Percentiles rank a stretch among this genome's conserved stretches.
Evolutionary conservation across 2,113 vertebrate genomes (phyloP).

Genomic region (Serinus canaria): DNA sequence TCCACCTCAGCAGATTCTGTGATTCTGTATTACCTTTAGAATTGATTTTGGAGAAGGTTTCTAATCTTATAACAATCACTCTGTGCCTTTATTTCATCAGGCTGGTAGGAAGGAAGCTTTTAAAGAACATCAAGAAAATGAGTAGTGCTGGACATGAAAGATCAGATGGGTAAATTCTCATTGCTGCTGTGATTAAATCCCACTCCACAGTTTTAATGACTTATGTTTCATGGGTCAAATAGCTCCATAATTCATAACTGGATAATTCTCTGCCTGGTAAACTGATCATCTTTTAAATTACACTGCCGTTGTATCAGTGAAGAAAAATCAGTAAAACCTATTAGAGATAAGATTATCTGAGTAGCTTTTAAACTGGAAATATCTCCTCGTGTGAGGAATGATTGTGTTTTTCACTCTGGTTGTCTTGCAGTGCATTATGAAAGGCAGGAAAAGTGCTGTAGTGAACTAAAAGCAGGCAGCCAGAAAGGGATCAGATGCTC

Average conservation of each 20-base stretch:
- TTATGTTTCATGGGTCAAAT: constrained; percentile 4
- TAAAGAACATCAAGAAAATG: constrained; percentile 20
- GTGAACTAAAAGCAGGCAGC: background rate
- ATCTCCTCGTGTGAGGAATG: background rate
- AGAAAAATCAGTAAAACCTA: constrained; percentile 5
- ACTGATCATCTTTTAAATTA: constrained; percentile 12
- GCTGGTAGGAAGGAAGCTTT: background rate
- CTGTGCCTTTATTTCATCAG: background rate
- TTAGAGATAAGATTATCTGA: constrained; percentile 5
- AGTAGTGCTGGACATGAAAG: background rate
- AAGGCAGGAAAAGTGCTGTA: background rate
- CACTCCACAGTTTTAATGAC: background rate
- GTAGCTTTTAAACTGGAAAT: background rate
- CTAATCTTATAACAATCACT: background rate
- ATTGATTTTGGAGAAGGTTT: background rate
- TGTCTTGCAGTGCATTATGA: background rate
- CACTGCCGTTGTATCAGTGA: background rate
- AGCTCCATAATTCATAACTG: constrained; percentile 2
- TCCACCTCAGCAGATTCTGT: background rate
- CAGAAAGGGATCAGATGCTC: background rate
- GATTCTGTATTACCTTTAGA: background rate
- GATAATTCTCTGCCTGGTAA: constrained; percentile 12
- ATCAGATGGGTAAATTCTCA: constrained; percentile 21
- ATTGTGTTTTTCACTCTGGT: background rate
- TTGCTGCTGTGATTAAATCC: constrained; percentile 26